Conservation (phyloP, 1,140 invertebrate genomes). For the Listronotus bonariensis region DNA sequence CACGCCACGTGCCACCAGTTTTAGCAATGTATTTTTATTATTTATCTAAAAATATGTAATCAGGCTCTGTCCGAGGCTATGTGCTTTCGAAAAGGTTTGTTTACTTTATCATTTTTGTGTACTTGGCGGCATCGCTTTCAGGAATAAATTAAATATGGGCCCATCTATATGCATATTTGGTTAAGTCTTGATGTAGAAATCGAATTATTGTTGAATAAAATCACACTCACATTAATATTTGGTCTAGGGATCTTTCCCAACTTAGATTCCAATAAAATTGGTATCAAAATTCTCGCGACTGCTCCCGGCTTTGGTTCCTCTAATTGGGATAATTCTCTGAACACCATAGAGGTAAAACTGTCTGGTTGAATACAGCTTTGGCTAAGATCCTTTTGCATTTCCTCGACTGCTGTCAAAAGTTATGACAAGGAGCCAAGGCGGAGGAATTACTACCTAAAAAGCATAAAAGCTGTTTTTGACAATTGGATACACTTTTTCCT, state of each 20-base stretch:
- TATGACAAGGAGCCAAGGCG: slow-evolving; percentile 59
- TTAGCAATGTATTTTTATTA: no score
- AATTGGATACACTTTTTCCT: no score
- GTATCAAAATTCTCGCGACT: slow-evolving; percentile 78
- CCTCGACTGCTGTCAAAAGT: slow-evolving; percentile 55
- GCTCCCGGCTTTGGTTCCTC: slow-evolving; percentile 86
- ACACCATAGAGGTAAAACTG: slow-evolving; percentile 77
- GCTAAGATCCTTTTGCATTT: slow-evolving; percentile 50
- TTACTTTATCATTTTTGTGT: no score
- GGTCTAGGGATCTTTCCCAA: slow-evolving; percentile 65
- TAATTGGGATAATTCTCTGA: slow-evolving; percentile 75
- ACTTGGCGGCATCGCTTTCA: no score
- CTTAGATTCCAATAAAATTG: slow-evolving; percentile 71
- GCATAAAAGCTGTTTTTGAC: no score
- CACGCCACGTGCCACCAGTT: no score
- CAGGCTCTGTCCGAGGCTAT: no score
- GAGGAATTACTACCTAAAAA: slow-evolving; percentile 50
- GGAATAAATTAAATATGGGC: no score
- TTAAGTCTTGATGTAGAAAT: no score
- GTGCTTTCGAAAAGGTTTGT: no score
- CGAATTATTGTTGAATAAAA: background rate
- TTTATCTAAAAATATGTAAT: no score
- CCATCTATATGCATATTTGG: no score
- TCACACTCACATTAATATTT: slow-evolving; percentile 59
- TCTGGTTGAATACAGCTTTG: slow-evolving; percentile 66